Base-by-base conservation (phyloP, 2,113 vertebrate species). In the Chaetodon auriga region DNA sequence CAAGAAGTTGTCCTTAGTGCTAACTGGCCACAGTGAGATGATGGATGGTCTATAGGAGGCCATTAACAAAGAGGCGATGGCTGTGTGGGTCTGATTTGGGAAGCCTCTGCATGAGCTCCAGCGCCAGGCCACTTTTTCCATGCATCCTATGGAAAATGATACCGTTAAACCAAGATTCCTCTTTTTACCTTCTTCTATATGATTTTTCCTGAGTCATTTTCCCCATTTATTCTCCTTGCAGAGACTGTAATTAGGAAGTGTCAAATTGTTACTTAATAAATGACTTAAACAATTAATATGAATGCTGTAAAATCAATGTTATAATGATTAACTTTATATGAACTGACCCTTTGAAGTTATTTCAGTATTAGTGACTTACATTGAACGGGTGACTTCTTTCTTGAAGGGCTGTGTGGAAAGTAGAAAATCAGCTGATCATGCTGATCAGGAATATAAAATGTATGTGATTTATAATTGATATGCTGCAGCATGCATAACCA, bases 1-100 rank as follows among this genome's bases (percentile, higher is more conserved):
- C 89, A 91, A 87, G 78, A 87, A 89, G 57, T 78, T 87, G 78
- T 89, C 83, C 62, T 83, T 71, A 88, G 87, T 87, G 81, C 82
- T 82, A 89, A 89, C 65, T 81, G 79, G 87, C 80, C 68, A 49
- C 14, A 43, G 54, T 71, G 53, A 79, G 70, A 89, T 91, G 91
- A 92, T 90, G 87, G 82, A 92, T 93, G 49, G 73, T 78, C 82
- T 83, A 54, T 48, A 78, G 68, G 74, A 85, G 64, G 57, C 62
- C 81, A 83, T 84, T 87, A 71, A 82, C 75, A 81, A 55, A 83
- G 66, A 84, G 69, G 72, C 73, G n/a, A 68, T 55, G 58, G 45
- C 75, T 75, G 53, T 66, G 69, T 80, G 74, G 48, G 10, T 82
- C 58, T 80, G 35, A 68, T 84, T 81, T 88, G 51, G 45, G 74